Evolutionary conservation across 2,888 invertebrate species (phyloP), one percentile per base, ranked within the genome.

Genomic region (Carabus problematicus): DNA sequence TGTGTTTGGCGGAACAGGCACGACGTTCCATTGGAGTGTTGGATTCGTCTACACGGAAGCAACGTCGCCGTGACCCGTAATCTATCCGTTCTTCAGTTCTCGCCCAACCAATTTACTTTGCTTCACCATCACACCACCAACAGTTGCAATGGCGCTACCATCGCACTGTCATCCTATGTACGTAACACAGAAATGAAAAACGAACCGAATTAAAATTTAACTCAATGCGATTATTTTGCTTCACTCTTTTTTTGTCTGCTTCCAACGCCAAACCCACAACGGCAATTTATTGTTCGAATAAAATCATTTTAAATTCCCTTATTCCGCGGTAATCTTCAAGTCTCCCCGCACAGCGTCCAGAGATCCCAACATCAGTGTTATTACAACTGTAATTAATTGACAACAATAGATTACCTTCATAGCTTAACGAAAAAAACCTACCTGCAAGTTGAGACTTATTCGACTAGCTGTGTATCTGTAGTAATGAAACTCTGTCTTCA

Each of bases 281-380:
- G 18, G 62, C 49, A 52, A 63, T 63, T 52, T 63, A 52, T 63
- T 14, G 62, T 40, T 49, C 14, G 49, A 63, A 63, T 47, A 52
- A 63, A 63, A 63, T 63, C 52, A 63, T 49, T 63, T 49, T 63
- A 63, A 40, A 61, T 61, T 61, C 61, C 43, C 45, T 61, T 61
- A 29, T 29, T 29, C 29, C 29, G 29, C 29, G 29, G 29, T 3
- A 29, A 29, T 29, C 29, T 29, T 29, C 29, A 29, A 29, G 29
- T 29, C 29, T 2, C 29, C n/a, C 6, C 29, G 29, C 29, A 3
- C 3, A 29, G 29, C 29, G 29, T 29, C 29, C 29, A 29, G 29
- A 29, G 29, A 29, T 29, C 6, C 29, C 29, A 29, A 6, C 6
- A 29, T 29, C 29, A 29, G 29, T 6, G 29, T 29, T 29, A 29